Evolutionary conservation across 2,113 vertebrate species (phyloP).

Genomic region (Neotoma lepida): DNA sequence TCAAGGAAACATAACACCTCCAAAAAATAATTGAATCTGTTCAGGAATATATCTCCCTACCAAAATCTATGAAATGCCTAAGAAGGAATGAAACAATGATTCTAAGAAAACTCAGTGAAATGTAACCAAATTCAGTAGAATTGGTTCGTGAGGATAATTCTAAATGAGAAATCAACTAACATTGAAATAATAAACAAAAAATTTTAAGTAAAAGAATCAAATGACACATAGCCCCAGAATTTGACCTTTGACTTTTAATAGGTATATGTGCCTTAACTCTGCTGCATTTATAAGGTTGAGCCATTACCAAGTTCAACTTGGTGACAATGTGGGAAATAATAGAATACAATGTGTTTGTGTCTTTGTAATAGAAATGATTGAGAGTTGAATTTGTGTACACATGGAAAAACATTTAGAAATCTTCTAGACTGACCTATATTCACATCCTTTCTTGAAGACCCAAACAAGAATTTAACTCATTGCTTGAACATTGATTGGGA

Average conservation of each 20-base stretch:
- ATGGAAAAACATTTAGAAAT: not conserved
- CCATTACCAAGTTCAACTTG: not conserved
- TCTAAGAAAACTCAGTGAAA: not conserved
- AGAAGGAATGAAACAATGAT: not conserved
- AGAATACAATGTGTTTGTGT: not conserved
- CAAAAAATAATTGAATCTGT: not conserved
- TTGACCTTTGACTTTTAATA: not conserved
- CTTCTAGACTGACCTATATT: not conserved
- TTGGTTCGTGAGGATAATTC: not conserved
- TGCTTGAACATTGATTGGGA: not conserved
- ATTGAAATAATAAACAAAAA: not conserved
- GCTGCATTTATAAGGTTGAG: not conserved
- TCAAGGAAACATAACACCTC: not conserved
- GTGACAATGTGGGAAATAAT: not conserved
- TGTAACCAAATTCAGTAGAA: not conserved
- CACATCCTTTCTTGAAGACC: not conserved
- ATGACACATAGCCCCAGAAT: no score
- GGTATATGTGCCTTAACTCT: not conserved
- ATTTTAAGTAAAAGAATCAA: not conserved
- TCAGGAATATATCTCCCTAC: not conserved
- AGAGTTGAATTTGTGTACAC: not conserved
- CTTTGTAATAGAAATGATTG: not conserved
- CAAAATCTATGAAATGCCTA: not conserved
- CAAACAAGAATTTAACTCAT: not conserved
- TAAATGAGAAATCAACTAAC: not conserved